Base-by-base conservation (phyloP, 2,113 vertebrate species). In the Spea multiplicata region DNA sequence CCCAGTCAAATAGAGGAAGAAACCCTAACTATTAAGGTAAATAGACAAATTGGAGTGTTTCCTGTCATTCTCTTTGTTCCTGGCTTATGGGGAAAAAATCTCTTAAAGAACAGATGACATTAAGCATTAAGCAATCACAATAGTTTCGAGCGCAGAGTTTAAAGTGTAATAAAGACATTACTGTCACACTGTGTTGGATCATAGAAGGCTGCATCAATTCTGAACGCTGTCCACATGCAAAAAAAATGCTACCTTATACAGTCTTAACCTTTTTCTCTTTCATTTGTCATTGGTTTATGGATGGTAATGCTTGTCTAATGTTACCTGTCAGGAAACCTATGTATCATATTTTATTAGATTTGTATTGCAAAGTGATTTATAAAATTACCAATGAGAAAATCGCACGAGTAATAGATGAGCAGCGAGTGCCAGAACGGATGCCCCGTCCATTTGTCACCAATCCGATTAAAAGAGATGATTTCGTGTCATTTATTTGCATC, bases 251-350 rank as follows among this genome's bases (percentile, higher is more conserved):
- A 87, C 89, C 91, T 92, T 92, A 91, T 91, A 87, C 91, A 91
- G 89, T 88, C 88, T 84, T 94, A 94, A 94, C 91, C 91, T 92
- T 92, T 93, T 89, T 92, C 83, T 91, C 90, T 90, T 92, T 92
- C 93, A 94, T 94, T 94, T 94, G 88, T 94, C 92, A 93, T 94
- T 90, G 92, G 92, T 93, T 93, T 91, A 85, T 84, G 87, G 89
- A 92, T 91, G 90, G 88, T 90, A 88, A 88, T 86, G 86, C 87
- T 77, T 82, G 83, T 88, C 83, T 88, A 91, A 89, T 84, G 87
- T 90, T 89, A 85, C 85, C 83, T 90, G 83, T 81, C 78, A 80
- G 44, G n/a, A 73, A 80, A 68, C 71, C 78, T 83, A 77, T 89
- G 84, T 88, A 91, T 90, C 84, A 89, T 84, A 81, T 81, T 83